Conservation (phyloP, 2,888 invertebrate species). For the Harpalus rubripes region DNA sequence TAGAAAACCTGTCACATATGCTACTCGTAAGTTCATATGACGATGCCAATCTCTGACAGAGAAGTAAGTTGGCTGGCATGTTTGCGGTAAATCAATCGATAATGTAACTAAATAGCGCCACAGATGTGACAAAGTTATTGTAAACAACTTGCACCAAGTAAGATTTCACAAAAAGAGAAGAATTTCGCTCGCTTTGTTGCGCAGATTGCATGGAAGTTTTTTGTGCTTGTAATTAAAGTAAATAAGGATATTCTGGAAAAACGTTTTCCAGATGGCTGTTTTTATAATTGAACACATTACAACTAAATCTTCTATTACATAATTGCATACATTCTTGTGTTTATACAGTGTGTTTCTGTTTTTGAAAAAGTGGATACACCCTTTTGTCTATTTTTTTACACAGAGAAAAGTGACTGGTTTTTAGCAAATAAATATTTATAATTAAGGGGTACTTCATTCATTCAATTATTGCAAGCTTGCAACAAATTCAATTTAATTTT, state of each 20-base stretch:
- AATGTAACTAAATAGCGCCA: slow-evolving; percentile 26
- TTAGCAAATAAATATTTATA: no score
- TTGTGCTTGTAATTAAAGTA: not conserved
- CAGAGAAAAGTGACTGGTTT: no score
- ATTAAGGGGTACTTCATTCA: no score
- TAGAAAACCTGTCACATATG: slow-evolving; percentile 59
- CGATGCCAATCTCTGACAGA: slow-evolving; percentile 51
- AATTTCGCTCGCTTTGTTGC: not conserved
- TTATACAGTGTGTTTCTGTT: no score
- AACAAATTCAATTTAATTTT: no score
- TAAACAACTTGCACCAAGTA: not conserved
- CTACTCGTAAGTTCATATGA: slow-evolving; percentile 29
- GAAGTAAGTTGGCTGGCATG: not conserved
- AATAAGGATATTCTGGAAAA: not conserved
- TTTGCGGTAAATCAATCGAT: slow-evolving; percentile 33
- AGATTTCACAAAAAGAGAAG: slow-evolving; percentile 2
- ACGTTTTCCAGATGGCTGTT: not conserved
- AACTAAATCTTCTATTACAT: not conserved
- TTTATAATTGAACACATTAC: not conserved
- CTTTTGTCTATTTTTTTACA: no score
- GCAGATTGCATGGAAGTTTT: not conserved
- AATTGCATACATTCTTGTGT: not conserved
- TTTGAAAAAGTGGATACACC: no score
- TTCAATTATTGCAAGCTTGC: no score
- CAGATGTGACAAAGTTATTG: not conserved